phyloP scores from a whole-genome alignment of 2,888 invertebrate genomes.

The Drosophila niveifrons region DNA sequence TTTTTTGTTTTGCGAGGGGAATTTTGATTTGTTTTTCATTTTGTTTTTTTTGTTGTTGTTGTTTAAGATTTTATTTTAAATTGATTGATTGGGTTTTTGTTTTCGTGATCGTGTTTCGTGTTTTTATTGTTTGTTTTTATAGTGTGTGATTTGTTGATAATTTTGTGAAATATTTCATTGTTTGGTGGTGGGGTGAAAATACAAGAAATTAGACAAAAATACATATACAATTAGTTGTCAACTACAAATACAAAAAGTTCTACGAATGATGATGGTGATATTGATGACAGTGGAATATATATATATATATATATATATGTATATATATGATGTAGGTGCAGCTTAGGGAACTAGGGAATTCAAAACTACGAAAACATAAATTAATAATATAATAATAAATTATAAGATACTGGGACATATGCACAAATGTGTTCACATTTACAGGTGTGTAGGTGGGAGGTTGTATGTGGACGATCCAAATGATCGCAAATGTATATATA shows the following conservation, averaged over 20 bases:
- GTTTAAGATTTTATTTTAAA: conserved; percentile 44
- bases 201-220: conserved; percentile 85
- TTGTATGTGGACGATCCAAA: conserved; percentile 33
- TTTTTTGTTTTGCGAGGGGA: conserved; percentile 45
- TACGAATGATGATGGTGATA: conserved; percentile 53
- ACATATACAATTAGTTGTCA: conserved; percentile 84
- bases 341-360: conserved; percentile 53
- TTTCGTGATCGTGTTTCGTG: conserved; percentile 55
- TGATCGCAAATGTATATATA: conserved; percentile 16
- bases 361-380: conserved; percentile 62
- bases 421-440: conserved; percentile 24
- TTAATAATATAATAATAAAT: conserved; percentile 39
- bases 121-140: conserved; percentile 55
- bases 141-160: conserved; percentile 64
- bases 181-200: conserved; percentile 78
- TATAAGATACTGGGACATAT: conserved; percentile 49
- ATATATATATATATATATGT: conserved; percentile 35
- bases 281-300: conserved; percentile 6
- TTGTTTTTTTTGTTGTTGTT: conserved; percentile 56
- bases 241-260: conserved; percentile 75
- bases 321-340: conserved; percentile 53
- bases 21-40: conserved; percentile 37
- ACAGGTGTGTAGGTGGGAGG: conserved; percentile 11
- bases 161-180: conserved; percentile 60
- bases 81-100: conserved; percentile 65